These are phyloP conservation scores for Fistularia commersonii DNA, from an alignment of 2,797 vertebrate genomes.

Conservation along the genomic window DNA sequence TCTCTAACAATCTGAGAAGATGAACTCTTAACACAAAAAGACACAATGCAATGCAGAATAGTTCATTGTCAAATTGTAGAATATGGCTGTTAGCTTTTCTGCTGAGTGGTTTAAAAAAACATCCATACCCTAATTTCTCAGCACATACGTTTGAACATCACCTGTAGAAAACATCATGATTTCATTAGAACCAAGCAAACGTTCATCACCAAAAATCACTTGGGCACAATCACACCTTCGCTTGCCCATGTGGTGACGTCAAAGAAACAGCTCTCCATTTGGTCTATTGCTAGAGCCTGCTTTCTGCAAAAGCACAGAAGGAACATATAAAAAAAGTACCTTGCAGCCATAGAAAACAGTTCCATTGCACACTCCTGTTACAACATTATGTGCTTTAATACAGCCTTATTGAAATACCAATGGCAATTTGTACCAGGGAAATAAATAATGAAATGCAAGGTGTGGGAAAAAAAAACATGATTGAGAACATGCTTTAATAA, in stretches of 20 bases:
- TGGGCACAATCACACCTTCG: neutral
- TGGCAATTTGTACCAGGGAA: constrained; percentile 15
- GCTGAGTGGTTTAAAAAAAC: constrained; percentile 47
- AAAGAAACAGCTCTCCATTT: constrained; percentile 19
- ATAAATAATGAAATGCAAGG: too few relatives aligned
- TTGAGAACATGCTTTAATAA: too few relatives aligned
- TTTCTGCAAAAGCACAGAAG: constrained; percentile 7
- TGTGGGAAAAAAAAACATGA: too few relatives aligned
- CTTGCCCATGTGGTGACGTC: constrained; percentile 10
- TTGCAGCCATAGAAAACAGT: constrained; percentile 11
- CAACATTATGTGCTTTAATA: constrained; percentile 23
- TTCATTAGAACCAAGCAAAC: constrained; percentile 3
- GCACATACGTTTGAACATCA: constrained; percentile 10
- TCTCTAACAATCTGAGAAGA: too few relatives aligned
- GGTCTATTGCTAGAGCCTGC: constrained; percentile 35
- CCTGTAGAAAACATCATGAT: neutral
- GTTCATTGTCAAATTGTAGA: constrained; percentile 68
- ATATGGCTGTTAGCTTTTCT: too few relatives aligned
- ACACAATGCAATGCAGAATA: constrained; percentile 50
- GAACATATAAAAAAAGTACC: constrained; percentile 5
- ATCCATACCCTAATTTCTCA: constrained; percentile 32
- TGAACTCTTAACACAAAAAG: neutral
- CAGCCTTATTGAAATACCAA: constrained; percentile 3
- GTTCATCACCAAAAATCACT: neutral
- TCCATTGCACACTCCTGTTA: constrained; percentile 14